Conservation (phyloP, 2,888 invertebrate species). For the Drosophila antonietae region DNA sequence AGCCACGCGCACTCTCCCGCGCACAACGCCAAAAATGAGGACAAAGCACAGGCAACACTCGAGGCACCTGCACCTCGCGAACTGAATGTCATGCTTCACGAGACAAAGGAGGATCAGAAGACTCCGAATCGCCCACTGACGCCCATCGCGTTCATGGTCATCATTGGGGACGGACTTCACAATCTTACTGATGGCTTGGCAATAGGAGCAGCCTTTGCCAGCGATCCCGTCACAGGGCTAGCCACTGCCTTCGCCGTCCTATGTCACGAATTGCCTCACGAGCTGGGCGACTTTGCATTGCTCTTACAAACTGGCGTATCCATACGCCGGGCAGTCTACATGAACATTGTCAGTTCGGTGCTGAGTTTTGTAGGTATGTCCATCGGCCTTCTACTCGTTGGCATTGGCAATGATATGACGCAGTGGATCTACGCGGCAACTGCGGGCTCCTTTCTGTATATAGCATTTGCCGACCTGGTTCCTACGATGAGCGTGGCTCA, state of each 20-base stretch:
- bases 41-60: constrained; percentile 10
- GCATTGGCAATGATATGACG: constrained; percentile 88
- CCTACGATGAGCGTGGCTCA: constrained; percentile 87
- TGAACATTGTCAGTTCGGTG: constrained; percentile 90
- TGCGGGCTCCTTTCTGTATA: constrained; percentile 92
- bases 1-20: constrained; percentile 69
- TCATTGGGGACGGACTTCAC: constrained; percentile 92
- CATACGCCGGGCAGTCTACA: constrained; percentile 89
- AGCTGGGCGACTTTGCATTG: constrained; percentile 92
- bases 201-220: constrained; percentile 91
- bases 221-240: constrained; percentile 89
- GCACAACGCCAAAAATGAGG: constrained; percentile 28
- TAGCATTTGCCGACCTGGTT: constrained; percentile 92
- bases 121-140: constrained; percentile 85
- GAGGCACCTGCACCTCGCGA: constrained; percentile 84
- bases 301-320: constrained; percentile 91
- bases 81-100: constrained; percentile 87
- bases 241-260: constrained; percentile 92
- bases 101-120: constrained; percentile 82
- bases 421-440: constrained; percentile 92
- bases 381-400: constrained; percentile 88
- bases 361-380: constrained; percentile 91
- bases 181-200: constrained; percentile 92
- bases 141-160: constrained; percentile 91
- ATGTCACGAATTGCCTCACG: constrained; percentile 93